phyloP scores from a whole-genome alignment of 2,888 invertebrate species.

The Thalpophila matura region DNA sequence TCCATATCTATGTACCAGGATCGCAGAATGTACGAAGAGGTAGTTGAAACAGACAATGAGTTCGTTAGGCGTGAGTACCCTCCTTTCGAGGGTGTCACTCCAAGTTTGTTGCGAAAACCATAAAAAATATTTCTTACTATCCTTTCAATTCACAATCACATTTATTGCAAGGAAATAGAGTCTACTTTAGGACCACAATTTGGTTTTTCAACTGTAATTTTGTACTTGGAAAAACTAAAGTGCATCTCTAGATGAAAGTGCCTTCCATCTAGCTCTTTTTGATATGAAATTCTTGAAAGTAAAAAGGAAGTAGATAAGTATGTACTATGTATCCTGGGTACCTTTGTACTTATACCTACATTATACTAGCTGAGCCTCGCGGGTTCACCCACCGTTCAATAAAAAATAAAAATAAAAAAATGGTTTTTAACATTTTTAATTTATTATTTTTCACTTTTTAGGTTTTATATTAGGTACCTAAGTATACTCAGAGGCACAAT shows the following conservation, averaged over 20 bases:
- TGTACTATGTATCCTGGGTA: background rate
- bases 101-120: constrained; percentile 65
- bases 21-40: constrained; percentile 46
- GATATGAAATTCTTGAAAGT: constrained; percentile 49
- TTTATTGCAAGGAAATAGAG: constrained; percentile 26
- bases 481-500: too few species aligned
- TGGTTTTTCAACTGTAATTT: constrained; percentile 7
- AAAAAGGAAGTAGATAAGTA: constrained; percentile 7
- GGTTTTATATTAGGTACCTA: too few species aligned
- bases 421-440: too few species aligned
- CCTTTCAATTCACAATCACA: background rate
- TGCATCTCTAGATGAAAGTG: constrained; percentile 57
- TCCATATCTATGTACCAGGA: constrained; percentile 45
- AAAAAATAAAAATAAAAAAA: too few species aligned
- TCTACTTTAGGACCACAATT: constrained; percentile 9
- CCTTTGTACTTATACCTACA: background rate
- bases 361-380: too few species aligned
- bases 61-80: constrained; percentile 85
- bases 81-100: constrained; percentile 80
- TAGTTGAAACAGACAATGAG: constrained; percentile 79
- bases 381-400: too few species aligned
- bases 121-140: constrained; percentile 22
- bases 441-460: too few species aligned
- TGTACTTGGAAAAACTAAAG: constrained; percentile 50
- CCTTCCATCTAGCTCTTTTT: constrained; percentile 29